These are phyloP conservation scores for Noctua pronuba DNA, from an alignment of 2,888 invertebrate genomes.

Conservation along the genomic window DNA sequence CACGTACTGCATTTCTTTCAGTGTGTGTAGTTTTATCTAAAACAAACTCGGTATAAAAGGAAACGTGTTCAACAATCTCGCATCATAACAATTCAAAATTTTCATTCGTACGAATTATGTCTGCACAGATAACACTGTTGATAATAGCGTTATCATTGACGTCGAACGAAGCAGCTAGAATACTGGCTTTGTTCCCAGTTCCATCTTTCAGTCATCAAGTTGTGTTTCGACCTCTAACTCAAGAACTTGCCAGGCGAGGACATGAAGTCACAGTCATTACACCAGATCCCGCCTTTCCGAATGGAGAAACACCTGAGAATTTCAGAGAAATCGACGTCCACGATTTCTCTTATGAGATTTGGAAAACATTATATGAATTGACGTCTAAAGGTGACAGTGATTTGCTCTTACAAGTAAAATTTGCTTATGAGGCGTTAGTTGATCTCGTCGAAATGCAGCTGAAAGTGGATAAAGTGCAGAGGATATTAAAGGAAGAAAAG, in stretches of 20 bases:
- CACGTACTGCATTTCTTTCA: background rate
- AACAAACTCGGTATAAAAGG: background rate
- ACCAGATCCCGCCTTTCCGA: conserved; percentile 69
- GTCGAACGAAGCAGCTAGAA: conserved; percentile 70
- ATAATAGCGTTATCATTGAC: conserved; percentile 66
- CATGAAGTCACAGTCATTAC: conserved; percentile 80
- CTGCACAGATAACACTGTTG: background rate
- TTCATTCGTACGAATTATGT: conserved; percentile 13
- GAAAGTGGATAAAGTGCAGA: conserved; percentile 11
- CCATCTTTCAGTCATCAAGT: conserved; percentile 54
- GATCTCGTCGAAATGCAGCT: conserved; percentile 2
- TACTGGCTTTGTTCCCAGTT: conserved; percentile 73
- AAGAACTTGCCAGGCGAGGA: conserved; percentile 77
- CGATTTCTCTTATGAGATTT: conserved; percentile 68
- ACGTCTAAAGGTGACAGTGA: conserved; percentile 39
- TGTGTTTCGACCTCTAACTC: conserved; percentile 71
- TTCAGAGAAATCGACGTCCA: conserved; percentile 79
- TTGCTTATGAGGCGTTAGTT: background rate
- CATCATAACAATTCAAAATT: background rate
- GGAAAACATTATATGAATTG: conserved; percentile 32
- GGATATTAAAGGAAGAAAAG: conserved; percentile 6
- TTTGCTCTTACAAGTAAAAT: background rate
- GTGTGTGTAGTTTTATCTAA: background rate
- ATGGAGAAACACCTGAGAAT: conserved; percentile 68
- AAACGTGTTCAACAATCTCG: background rate